Evolutionary conservation across 2,888 invertebrate species (phyloP).

Genomic region (Candidula unifasciata): DNA sequence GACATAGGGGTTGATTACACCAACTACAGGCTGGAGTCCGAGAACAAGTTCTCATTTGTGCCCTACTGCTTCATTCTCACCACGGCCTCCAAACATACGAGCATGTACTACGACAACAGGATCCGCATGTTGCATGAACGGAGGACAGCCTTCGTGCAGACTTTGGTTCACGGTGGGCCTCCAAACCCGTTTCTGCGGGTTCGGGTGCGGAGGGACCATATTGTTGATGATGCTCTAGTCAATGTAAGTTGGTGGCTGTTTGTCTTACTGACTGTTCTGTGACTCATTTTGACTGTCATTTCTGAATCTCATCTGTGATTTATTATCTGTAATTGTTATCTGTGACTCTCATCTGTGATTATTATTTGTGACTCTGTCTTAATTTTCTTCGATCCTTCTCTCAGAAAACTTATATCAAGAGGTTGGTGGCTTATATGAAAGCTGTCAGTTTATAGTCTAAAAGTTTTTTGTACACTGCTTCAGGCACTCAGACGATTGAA

Average conservation of each 20-base stretch:
- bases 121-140: conserved; percentile 96
- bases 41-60: conserved; percentile 86
- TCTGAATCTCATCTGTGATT: too few species aligned
- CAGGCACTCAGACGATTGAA: too few species aligned
- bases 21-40: conserved; percentile 83
- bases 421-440: too few species aligned
- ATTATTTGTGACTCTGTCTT: too few species aligned
- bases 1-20: conserved; percentile 97
- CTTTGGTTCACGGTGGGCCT: conserved; percentile 87
- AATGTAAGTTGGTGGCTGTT: conserved; percentile 81
- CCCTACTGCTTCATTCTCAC: conserved; percentile 93
- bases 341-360: too few species aligned
- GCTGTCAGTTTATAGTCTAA: too few species aligned
- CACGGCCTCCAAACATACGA: conserved; percentile 92
- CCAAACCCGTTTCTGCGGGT: conserved; percentile 84
- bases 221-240: conserved; percentile 94
- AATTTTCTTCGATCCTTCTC: too few species aligned
- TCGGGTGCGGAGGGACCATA: conserved; percentile 85
- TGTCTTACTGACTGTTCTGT: background rate
- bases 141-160: conserved; percentile 89
- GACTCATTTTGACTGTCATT: too few species aligned
- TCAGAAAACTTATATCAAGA: too few species aligned
- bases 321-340: too few species aligned
- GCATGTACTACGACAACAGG: conserved; percentile 94
- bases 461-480: too few species aligned